phyloP scores from a whole-genome alignment of 2,797 vertebrate genomes.

The Cossypha heuglini region DNA sequence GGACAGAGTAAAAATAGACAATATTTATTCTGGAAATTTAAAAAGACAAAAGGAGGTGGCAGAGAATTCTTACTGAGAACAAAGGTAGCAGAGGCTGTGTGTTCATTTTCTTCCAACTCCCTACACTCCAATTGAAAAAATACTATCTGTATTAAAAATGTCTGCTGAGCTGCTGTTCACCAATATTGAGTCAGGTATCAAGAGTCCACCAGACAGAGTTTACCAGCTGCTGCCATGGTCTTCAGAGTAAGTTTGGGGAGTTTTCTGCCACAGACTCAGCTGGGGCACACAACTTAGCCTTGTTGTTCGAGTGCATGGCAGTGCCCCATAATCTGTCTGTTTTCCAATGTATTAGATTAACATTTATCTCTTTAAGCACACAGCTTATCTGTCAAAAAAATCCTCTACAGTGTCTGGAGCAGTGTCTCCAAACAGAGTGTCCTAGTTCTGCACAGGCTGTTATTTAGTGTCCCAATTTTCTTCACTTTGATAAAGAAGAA shows the following conservation, averaged over 20 bases:
- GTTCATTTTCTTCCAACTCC: background rate
- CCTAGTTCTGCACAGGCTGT: slow-evolving; percentile 15
- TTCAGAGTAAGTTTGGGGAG: background rate
- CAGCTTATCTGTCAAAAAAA: slow-evolving; percentile 71
- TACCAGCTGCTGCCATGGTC: background rate
- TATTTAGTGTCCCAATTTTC: slow-evolving; percentile 57
- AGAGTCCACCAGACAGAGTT: background rate
- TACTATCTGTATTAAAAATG: background rate
- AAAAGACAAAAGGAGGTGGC: background rate
- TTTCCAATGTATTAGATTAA: slow-evolving; percentile 68
- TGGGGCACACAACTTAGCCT: background rate
- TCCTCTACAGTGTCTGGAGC: slow-evolving; percentile 55
- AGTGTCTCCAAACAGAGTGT: slow-evolving; percentile 40
- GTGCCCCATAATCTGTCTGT: slow-evolving; percentile 51
- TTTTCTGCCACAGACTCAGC: background rate
- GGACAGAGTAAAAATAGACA: background rate
- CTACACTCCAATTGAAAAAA: background rate
- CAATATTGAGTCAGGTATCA: background rate
- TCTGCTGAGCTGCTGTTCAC: background rate
- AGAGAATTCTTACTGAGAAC: background rate
- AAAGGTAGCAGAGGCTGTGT: background rate
- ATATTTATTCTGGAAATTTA: background rate
- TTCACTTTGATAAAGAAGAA: slow-evolving; percentile 57
- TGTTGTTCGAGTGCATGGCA: slow-evolving; percentile 35
- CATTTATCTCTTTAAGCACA: slow-evolving; percentile 69